A percentile compares a stretch with the other conserved stretches of the same genome.
Evolutionary conservation across 1,140 invertebrate species (phyloP).

Genomic region (Nixonia krombeini): DNA sequence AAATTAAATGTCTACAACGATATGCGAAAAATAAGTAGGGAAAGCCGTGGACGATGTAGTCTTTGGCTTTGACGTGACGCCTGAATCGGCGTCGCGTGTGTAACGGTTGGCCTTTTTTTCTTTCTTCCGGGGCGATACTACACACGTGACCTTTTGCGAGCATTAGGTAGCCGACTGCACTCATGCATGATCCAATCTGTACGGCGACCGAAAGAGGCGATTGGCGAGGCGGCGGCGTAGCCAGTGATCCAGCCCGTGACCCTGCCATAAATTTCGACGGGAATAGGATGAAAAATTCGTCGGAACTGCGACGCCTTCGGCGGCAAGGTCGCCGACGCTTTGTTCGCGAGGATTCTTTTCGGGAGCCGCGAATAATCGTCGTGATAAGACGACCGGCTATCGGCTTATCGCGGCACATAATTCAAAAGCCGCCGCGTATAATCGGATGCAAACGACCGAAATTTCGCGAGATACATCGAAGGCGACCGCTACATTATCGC

Average conservation of each 20-base stretch:
- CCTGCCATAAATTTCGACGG: slow-evolving; percentile 48
- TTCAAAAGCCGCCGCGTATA: slow-evolving; percentile 43
- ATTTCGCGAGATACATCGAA: slow-evolving; percentile 38
- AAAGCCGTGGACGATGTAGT: too few relatives aligned
- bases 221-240: slow-evolving; percentile 51
- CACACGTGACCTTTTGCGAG: slow-evolving; percentile 9
- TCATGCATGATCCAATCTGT: slow-evolving; percentile 7
- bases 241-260: slow-evolving; percentile 57
- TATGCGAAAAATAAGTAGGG: too few relatives aligned
- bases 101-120: too few relatives aligned
- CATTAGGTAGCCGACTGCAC: slow-evolving; percentile 3
- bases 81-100: too few relatives aligned
- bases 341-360: slow-evolving; percentile 4
- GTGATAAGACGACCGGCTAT: slow-evolving; percentile 41
- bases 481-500: slow-evolving; percentile 24
- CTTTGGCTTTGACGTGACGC: too few relatives aligned
- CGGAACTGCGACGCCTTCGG: not conserved
- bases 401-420: slow-evolving; percentile 37
- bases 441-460: slow-evolving; percentile 44
- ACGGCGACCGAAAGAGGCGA: slow-evolving; percentile 19
- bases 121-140: not conserved
- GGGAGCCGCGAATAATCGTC: slow-evolving; percentile 21
- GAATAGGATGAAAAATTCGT: slow-evolving; percentile 53
- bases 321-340: too few relatives aligned
- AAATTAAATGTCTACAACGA: too few relatives aligned